A percentile compares a stretch with the other conserved stretches of the same genome.
Conservation (phyloP, 37 sponge, comb jelly and placozoan genomes). For the Diacarnus erythraeanus region DNA sequence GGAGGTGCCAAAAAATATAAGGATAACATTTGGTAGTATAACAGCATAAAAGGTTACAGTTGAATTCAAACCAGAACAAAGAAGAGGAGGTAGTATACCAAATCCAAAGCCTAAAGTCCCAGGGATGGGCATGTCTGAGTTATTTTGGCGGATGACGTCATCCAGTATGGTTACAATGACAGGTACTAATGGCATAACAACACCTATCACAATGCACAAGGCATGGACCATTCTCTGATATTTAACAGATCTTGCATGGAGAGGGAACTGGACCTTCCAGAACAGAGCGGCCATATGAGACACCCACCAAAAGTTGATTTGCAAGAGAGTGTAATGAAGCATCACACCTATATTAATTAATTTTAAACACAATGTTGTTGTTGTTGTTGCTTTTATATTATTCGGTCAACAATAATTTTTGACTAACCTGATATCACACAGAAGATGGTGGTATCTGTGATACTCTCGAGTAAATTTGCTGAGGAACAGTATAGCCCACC, state of each 20-base stretch:
- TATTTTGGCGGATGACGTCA: not conserved
- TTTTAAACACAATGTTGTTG: not conserved
- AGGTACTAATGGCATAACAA: not conserved
- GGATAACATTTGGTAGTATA: not conserved
- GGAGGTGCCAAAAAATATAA: not conserved
- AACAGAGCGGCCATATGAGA: not conserved
- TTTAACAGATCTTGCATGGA: not conserved
- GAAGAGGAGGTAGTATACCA: not conserved
- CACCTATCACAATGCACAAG: not conserved
- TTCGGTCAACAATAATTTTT: not conserved
- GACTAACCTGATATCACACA: not conserved
- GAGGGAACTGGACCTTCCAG: slow-evolving; percentile 2
- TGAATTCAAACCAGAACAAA: not conserved
- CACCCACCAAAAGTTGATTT: not conserved
- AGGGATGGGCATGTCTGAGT: not conserved
- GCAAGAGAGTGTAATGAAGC: not conserved
- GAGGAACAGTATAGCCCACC: not conserved
- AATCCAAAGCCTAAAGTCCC: not conserved
- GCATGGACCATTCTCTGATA: not conserved
- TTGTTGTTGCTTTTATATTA: too few species aligned
- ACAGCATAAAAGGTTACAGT: not conserved
- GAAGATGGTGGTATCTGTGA: not conserved
- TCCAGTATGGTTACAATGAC: not conserved
- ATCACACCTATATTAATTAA: not conserved
- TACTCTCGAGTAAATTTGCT: not conserved